These are phyloP conservation scores for Xiphorhynchus elegans DNA, from an alignment of 2,113 vertebrate species.

Conservation along the genomic window DNA sequence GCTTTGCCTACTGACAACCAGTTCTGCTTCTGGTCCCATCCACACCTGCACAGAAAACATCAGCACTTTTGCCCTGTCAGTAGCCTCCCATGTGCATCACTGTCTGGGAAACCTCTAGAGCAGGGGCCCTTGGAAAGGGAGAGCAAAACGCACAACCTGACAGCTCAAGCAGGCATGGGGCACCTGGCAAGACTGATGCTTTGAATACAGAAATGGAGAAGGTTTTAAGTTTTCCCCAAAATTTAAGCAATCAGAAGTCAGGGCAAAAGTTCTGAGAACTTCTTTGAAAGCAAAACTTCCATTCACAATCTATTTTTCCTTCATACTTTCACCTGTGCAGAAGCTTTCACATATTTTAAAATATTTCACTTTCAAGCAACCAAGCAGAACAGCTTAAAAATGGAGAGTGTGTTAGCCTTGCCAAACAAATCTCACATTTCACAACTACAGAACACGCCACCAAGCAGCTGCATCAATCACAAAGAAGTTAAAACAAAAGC, in stretches of 20 bases:
- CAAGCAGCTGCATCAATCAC: conserved; percentile 44
- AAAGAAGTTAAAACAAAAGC: conserved; percentile 36
- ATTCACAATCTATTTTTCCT: not conserved
- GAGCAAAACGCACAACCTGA: not conserved
- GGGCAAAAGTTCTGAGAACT: not conserved
- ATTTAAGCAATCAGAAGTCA: not conserved
- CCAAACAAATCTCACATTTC: not conserved
- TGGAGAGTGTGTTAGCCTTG: not conserved
- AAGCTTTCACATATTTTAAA: not conserved
- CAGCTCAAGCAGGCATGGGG: not conserved
- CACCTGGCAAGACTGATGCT: not conserved
- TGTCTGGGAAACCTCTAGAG: not conserved
- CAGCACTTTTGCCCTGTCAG: not conserved
- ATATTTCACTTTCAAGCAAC: not conserved
- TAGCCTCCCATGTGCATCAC: not conserved
- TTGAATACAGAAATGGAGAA: not conserved
- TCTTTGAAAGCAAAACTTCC: not conserved
- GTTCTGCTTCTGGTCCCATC: not conserved
- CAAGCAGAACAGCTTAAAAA: not conserved
- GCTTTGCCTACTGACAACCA: not conserved
- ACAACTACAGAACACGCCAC: not conserved
- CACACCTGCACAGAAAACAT: not conserved
- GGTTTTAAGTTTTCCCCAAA: not conserved
- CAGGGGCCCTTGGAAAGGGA: not conserved
- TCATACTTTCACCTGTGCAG: not conserved